Percentiles rank a stretch among this genome's conserved stretches.
phyloP scores from a whole-genome alignment of 1,140 invertebrate genomes.

The Temnothorax longispinosus region DNA sequence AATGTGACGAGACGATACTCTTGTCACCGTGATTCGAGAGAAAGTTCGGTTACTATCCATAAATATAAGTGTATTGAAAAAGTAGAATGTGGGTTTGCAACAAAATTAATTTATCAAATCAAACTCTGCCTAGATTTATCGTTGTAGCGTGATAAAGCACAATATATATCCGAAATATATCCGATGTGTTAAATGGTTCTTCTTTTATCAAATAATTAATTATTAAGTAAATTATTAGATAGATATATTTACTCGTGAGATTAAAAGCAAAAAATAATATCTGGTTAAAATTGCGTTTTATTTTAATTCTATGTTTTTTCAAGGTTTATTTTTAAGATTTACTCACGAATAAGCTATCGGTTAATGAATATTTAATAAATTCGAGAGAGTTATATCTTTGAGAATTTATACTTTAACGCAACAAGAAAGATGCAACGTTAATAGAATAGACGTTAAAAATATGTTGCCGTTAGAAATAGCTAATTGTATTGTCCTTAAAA shows the following conservation, averaged over 20 bases:
- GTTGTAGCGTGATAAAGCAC: background rate
- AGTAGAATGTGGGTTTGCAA: background rate
- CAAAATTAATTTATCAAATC: background rate
- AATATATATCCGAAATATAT: background rate
- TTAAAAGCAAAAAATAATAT: background rate
- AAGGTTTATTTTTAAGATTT: background rate
- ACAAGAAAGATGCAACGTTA: background rate
- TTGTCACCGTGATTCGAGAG: background rate
- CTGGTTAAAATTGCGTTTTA: background rate
- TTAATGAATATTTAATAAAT: background rate
- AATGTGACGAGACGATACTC: background rate
- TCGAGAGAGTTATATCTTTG: background rate
- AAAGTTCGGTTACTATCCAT: background rate
- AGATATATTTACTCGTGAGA: background rate
- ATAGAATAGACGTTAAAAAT: background rate
- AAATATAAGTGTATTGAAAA: conserved; percentile 7
- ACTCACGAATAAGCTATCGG: background rate
- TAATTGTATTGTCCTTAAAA: conserved; percentile 15
- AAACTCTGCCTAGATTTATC: conserved; percentile 1
- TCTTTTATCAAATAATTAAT: background rate
- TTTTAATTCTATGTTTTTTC: background rate
- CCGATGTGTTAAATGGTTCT: background rate
- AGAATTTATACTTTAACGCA: background rate
- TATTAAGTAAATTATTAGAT: background rate
- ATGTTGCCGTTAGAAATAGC: background rate